A percentile compares a stretch with the other conserved stretches of the same genome.
Evolutionary conservation across 2,113 vertebrate species (phyloP).

Genomic region (Asarcornis scutulata): DNA sequence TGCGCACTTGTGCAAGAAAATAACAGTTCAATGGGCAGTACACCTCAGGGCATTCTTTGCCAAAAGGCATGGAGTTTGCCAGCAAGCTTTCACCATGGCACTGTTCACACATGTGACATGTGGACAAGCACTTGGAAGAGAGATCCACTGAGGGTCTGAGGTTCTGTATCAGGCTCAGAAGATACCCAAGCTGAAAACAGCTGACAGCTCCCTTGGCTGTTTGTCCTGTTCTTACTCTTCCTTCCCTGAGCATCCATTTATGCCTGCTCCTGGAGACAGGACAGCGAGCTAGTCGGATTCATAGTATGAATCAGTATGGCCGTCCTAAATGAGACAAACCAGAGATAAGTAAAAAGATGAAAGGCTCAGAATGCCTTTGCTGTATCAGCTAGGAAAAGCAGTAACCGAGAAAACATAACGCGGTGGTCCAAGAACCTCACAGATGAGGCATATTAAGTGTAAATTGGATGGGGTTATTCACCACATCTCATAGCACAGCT

Average conservation of each 20-base stretch:
- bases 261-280: not conserved
- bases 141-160: not conserved
- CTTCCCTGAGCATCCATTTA: not conserved
- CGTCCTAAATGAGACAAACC: not conserved
- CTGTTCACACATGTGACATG: not conserved
- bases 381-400: not conserved
- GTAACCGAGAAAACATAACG: not conserved
- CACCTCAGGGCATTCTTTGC: not conserved
- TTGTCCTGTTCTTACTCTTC: not conserved
- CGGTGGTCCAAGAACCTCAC: not conserved
- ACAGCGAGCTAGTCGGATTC: not conserved
- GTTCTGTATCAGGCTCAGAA: not conserved
- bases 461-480: not conserved
- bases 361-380: not conserved
- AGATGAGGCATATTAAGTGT: fast-evolving
- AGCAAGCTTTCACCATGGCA: not conserved
- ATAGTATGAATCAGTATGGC: fast-evolving
- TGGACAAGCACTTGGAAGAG: fast-evolving
- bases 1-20: not conserved
- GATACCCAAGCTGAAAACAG: not conserved
- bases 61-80: not conserved
- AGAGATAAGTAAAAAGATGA: not conserved
- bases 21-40: not conserved
- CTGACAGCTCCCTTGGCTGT: not conserved
- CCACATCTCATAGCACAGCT: not conserved